phyloP scores from a whole-genome alignment of 2,113 vertebrate species.

The Glareola pratincola region DNA sequence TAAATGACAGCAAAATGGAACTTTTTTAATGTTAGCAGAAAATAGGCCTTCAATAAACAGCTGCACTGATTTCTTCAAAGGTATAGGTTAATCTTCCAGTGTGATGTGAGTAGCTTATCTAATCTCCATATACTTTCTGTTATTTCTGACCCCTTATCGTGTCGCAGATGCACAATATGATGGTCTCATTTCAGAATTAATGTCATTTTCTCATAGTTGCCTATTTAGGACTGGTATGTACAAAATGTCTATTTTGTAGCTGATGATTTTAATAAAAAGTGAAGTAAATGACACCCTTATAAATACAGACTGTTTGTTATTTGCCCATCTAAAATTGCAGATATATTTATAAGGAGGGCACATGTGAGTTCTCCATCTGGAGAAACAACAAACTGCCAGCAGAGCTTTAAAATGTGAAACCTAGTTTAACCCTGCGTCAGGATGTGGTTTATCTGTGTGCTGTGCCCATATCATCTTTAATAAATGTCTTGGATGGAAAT shows the following conservation, averaged over 20 bases:
- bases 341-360: neutral
- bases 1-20: neutral
- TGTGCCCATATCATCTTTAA: neutral
- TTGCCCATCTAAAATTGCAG: neutral
- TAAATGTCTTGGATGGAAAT: neutral
- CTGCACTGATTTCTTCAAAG: constrained; percentile 7
- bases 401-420: neutral
- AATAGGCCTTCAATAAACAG: neutral
- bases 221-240: neutral
- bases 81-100: neutral
- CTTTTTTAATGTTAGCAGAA: neutral
- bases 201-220: neutral
- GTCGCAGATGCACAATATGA: neutral
- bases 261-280: constrained; percentile 53
- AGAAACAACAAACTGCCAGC: neutral
- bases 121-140: neutral
- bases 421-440: neutral
- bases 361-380: neutral
- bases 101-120: neutral
- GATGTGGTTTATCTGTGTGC: neutral
- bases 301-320: neutral
- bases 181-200: neutral
- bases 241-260: constrained; percentile 27
- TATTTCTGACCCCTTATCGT: neutral
- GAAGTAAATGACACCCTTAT: neutral